phyloP scores from a whole-genome alignment of 2,797 vertebrate genomes.

The Knipowitschia caucasica region DNA sequence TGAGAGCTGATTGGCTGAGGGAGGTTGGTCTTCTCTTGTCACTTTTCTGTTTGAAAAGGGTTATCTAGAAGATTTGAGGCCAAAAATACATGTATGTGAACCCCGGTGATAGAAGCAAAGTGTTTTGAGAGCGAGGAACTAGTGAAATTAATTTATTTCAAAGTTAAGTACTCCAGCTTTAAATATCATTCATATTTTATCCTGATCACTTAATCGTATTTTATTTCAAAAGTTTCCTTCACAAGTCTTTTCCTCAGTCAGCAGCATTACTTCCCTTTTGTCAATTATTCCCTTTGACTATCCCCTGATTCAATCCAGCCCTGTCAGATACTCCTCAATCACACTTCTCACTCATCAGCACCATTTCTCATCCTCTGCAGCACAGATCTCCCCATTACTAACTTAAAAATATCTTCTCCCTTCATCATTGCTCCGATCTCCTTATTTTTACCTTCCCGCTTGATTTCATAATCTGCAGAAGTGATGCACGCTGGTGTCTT shows the following conservation, averaged over 20 bases:
- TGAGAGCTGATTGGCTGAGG: too few relatives aligned
- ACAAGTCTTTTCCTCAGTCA: constrained; percentile 44
- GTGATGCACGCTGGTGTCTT: neutral
- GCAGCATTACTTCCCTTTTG: constrained; percentile 34
- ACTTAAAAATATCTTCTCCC: constrained; percentile 37
- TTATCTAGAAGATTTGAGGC: too few relatives aligned
- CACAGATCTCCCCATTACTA: constrained; percentile 42
- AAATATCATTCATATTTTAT: constrained; percentile 32
- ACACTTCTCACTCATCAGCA: constrained; percentile 35
- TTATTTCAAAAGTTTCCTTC: too few relatives aligned
- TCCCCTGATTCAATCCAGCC: constrained; percentile 36
- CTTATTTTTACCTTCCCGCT: neutral
- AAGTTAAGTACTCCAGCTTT: too few relatives aligned
- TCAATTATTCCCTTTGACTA: constrained; percentile 58
- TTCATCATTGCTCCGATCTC: constrained; percentile 20
- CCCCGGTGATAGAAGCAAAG: too few relatives aligned
- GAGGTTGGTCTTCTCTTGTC: too few relatives aligned
- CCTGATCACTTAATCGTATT: too few relatives aligned
- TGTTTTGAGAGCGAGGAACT: too few relatives aligned
- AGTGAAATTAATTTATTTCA: too few relatives aligned
- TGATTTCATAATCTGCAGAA: constrained; percentile 6
- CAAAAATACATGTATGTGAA: too few relatives aligned
- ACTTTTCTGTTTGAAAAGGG: too few relatives aligned
- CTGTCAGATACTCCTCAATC: constrained; percentile 43
- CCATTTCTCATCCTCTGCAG: constrained; percentile 39